phyloP scores from a whole-genome alignment of 2,797 vertebrate genomes.

The Amblyopsis hoosieri region DNA sequence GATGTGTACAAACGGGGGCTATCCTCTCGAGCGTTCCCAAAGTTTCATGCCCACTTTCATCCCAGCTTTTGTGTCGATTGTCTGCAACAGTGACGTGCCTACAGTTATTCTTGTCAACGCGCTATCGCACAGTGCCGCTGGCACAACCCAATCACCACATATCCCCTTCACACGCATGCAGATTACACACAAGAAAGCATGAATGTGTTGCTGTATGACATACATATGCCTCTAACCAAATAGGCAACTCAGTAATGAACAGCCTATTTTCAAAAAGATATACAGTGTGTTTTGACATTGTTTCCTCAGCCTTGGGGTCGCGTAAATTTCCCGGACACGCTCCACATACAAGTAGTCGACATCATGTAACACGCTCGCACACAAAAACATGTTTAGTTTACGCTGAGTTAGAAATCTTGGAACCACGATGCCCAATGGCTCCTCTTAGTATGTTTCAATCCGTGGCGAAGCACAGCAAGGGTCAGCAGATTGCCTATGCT shows the following conservation, averaged over 20 bases:
- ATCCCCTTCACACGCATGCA: background rate
- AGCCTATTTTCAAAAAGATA: background rate
- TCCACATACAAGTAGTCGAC: too few species aligned
- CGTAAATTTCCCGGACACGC: background rate
- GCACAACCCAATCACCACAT: background rate
- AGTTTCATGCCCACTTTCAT: background rate
- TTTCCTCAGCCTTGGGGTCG: background rate
- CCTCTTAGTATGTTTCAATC: constrained; percentile 85
- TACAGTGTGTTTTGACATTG: too few species aligned
- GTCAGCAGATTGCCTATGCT: constrained; percentile 94
- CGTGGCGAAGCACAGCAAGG: constrained; percentile 80
- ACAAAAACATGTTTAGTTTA: constrained; percentile 2
- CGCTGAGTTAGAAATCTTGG: constrained; percentile 61
- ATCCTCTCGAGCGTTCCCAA: background rate
- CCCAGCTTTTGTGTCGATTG: background rate
- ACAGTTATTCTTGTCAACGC: background rate
- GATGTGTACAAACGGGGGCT: background rate
- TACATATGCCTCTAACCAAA: too few species aligned
- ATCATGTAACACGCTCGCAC: background rate
- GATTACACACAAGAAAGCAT: too few species aligned
- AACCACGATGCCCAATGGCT: constrained; percentile 80
- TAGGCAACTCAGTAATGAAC: background rate
- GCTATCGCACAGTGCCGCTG: background rate
- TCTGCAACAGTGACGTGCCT: background rate
- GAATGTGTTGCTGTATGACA: too few species aligned